Evolutionary conservation across 2,888 invertebrate genomes (phyloP), one percentile per base, ranked within the genome.

Genomic region (Hirtodrosophila trivittata): DNA sequence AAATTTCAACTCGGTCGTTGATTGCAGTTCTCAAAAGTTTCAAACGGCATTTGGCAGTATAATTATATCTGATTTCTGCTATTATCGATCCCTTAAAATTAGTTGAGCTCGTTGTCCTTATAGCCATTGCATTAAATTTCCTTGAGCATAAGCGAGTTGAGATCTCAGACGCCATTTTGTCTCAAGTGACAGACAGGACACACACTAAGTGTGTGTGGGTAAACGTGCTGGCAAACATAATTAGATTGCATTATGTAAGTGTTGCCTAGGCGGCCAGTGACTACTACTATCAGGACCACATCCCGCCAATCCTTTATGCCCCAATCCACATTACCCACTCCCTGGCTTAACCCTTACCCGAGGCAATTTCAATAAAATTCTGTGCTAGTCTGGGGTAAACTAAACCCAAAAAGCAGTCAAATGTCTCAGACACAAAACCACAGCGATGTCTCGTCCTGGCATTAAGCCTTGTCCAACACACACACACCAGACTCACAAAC

Each of bases 241-340:
- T 86, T 86, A 82, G 86, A 86, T 82, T 86, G 86, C 86, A 86
- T 75, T 85, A 87, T 77, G 68, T 86, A 72, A 84, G 82, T 80
- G 82, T 81, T 74, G 64, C 69, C 77, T 42, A 58, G 75, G 47
- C 71, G 59, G 57, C 52, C 39, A 50, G 49, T 52, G 64, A 43
- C 21, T 39, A 30, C 58, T 13, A 39, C 52, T 18, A 21, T 9
- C 18, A 62, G 7, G 14, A 13, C 5, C 9, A 13, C 9, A 8
- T 35, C 8, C 39, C 26, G n/a, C 2, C 30, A 6, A 21, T 42
- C 18, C 64, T 67, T 28, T 38, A 26, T 32, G 9, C 30, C 46
- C 37, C 26, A 8, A 9, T 0, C 25, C 45, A 14, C 6, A n/a
- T 3, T 3, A 3, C 9, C 30, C 13, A 4, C 1, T 5, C 51